Evolutionary conservation across 2,888 invertebrate species (phyloP).

Genomic region (Chrysopilus asiliformis): DNA sequence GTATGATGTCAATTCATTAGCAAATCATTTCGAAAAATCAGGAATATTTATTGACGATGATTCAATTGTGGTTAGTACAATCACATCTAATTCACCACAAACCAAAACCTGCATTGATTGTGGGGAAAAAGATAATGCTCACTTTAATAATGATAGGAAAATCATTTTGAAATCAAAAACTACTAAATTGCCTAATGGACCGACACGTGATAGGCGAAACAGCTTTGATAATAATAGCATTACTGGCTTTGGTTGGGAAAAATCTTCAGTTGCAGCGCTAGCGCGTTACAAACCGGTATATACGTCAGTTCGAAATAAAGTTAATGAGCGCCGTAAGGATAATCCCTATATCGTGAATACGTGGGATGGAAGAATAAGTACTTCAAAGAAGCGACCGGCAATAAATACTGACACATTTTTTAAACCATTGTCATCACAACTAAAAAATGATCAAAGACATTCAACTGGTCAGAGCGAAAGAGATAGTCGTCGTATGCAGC

Average conservation of each 20-base stretch:
- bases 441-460: too few relatives aligned
- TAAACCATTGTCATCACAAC: slow-evolving; percentile 18
- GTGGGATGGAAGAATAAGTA: slow-evolving; percentile 46
- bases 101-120: too few relatives aligned
- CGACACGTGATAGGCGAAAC: slow-evolving; percentile 29
- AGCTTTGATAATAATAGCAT: slow-evolving; percentile 30
- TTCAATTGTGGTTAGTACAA: too few relatives aligned
- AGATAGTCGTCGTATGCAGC: too few relatives aligned
- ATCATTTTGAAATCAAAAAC: too few relatives aligned
- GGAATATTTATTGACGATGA: slow-evolving; percentile 34
- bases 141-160: too few relatives aligned
- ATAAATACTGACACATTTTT: slow-evolving; percentile 52
- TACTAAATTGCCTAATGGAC: too few relatives aligned
- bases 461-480: slow-evolving; percentile 35
- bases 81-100: too few relatives aligned
- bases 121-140: too few relatives aligned
- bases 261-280: slow-evolving; percentile 23
- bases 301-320: slow-evolving; percentile 34
- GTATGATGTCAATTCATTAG: slow-evolving; percentile 18
- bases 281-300: slow-evolving; percentile 30
- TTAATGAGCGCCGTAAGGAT: not conserved
- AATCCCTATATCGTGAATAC: slow-evolving; percentile 45
- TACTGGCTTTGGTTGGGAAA: slow-evolving; percentile 27
- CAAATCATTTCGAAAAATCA: slow-evolving; percentile 30
- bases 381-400: slow-evolving; percentile 36